A percentile compares a stretch with the other conserved stretches of the same genome.
These are phyloP conservation scores for Diplosoma virens DNA, from an alignment of 23 tunicate species.

Conservation along the genomic window DNA sequence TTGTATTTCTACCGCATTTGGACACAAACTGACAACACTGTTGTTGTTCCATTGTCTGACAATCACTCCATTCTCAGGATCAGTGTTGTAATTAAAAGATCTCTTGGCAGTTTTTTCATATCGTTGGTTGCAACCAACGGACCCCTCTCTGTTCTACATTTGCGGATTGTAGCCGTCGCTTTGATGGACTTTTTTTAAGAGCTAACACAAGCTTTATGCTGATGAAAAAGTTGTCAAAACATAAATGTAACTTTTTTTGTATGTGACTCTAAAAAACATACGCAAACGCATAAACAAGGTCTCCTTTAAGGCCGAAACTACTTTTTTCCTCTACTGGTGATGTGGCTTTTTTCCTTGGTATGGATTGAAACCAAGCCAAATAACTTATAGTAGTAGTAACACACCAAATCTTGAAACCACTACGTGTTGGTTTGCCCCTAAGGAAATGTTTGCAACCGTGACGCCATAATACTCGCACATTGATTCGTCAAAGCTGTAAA, in stretches of 20 bases:
- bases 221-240: background rate
- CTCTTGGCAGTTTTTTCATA: background rate
- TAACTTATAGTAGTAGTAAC: conserved; percentile 2
- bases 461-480: conserved; percentile 27
- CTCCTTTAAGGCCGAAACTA: background rate
- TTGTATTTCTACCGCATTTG: background rate
- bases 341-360: conserved; percentile 5
- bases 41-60: background rate
- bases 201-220: background rate
- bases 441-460: conserved; percentile 11
- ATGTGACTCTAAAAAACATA: background rate
- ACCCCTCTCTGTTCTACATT: background rate
- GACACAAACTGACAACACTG: background rate
- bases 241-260: background rate
- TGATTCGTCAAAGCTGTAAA: conserved; percentile 26
- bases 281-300: conserved; percentile 1
- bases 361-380: background rate
- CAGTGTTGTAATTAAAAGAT: background rate
- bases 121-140: background rate
- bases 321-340: background rate
- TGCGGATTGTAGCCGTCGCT: too few species aligned
- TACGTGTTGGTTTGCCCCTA: background rate
- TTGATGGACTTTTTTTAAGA: too few species aligned
- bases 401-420: conserved; percentile 5
- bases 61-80: background rate